Conservation (phyloP, 2,797 vertebrate species). For the Halcyon badia region DNA sequence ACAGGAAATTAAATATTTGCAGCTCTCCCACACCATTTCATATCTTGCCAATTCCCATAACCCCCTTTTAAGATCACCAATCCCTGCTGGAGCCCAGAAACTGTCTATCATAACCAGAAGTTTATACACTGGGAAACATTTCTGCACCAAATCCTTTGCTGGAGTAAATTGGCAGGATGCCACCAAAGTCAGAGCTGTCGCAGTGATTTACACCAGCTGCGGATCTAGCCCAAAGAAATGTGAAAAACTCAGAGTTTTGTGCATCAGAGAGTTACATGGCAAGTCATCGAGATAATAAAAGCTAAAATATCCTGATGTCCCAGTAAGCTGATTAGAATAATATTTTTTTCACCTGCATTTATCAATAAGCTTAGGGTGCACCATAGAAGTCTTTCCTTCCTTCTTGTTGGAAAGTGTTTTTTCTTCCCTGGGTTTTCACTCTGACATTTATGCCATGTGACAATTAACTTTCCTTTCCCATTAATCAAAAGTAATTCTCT, state of each 20-base stretch:
- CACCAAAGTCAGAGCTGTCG: not conserved
- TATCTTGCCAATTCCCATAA: constrained; percentile 65
- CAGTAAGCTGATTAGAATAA: constrained; percentile 4
- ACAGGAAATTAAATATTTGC: constrained; percentile 67
- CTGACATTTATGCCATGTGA: constrained; percentile 47
- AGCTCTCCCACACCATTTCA: constrained; percentile 50
- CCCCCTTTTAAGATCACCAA: constrained; percentile 36
- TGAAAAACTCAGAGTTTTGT: not conserved
- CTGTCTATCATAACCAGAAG: constrained; percentile 64
- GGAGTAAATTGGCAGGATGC: constrained; percentile 36
- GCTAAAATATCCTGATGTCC: constrained; percentile 19
- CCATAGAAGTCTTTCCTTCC: constrained; percentile 2
- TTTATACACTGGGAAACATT: constrained; percentile 65
- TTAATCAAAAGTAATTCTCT: constrained; percentile 52
- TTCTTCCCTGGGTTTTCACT: constrained; percentile 26
- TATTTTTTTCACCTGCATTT: constrained; percentile 9
- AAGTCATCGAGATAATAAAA: not conserved
- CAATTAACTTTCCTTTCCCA: constrained; percentile 59
- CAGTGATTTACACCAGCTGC: constrained; percentile 34
- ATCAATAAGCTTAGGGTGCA: not conserved
- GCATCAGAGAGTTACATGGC: not conserved
- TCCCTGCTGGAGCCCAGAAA: constrained; percentile 42
- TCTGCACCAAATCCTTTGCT: constrained; percentile 52
- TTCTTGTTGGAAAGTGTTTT: constrained; percentile 28
- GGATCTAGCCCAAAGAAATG: not conserved